phyloP scores from a whole-genome alignment of 2,888 invertebrate genomes.

The Nomada goodeniana region DNA sequence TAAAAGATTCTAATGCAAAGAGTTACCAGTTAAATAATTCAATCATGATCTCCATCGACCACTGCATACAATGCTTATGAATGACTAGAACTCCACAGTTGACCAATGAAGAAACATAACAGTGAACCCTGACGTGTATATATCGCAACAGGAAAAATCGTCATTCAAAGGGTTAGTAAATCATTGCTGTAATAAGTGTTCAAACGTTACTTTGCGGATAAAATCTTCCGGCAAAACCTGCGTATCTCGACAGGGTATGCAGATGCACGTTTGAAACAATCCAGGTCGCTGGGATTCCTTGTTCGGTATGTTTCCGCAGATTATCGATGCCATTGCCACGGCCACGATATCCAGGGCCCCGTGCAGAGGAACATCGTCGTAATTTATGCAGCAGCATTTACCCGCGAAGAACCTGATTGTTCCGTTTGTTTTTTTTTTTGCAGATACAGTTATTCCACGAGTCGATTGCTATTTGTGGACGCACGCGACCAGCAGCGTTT shows the following conservation, averaged over 20 bases:
- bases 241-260: background rate
- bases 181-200: background rate
- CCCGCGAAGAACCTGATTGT: slow-evolving; percentile 44
- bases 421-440: background rate
- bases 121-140: too few relatives aligned
- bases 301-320: slow-evolving; percentile 10
- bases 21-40: too few relatives aligned
- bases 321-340: slow-evolving; percentile 24
- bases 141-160: too few relatives aligned
- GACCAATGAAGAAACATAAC: background rate
- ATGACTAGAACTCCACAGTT: too few relatives aligned
- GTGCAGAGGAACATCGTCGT: slow-evolving; percentile 53
- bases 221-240: slow-evolving; percentile 15
- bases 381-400: slow-evolving; percentile 21
- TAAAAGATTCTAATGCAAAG: background rate
- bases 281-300: slow-evolving; percentile 6
- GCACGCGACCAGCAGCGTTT: background rate
- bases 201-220: slow-evolving; percentile 30
- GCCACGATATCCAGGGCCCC: slow-evolving; percentile 51
- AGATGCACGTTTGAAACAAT: slow-evolving; percentile 37
- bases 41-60: too few relatives aligned
- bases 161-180: background rate
- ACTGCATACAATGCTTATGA: too few relatives aligned
- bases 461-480: background rate
- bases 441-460: background rate